These are phyloP conservation scores for Lasioglossum morio DNA, from an alignment of 2,888 invertebrate species.

Conservation along the genomic window DNA sequence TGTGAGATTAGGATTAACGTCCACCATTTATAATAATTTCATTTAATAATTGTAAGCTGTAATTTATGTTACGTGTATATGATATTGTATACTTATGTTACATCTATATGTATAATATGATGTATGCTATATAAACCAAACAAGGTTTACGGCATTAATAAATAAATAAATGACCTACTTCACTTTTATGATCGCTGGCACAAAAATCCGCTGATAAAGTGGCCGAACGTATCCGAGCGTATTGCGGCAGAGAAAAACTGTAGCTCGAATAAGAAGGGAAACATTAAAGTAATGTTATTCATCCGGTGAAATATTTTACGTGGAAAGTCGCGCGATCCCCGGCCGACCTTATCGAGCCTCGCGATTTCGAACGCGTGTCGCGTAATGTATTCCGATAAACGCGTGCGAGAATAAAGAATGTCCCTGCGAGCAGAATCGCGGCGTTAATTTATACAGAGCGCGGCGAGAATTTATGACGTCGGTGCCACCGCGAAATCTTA, in stretches of 20 bases:
- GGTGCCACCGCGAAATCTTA: constrained; percentile 45
- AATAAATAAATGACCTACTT: no score
- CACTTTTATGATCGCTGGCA: no score
- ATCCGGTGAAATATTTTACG: neutral
- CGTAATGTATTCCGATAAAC: constrained; percentile 23
- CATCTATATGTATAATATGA: no score
- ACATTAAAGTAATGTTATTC: neutral
- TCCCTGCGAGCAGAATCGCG: neutral
- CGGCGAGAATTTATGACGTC: constrained; percentile 30
- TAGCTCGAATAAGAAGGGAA: neutral
- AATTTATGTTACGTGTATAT: no score
- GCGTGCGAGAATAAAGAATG: constrained; percentile 24
- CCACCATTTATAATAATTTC: no score
- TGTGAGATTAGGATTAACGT: no score
- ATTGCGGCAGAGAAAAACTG: neutral
- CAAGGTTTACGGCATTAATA: no score
- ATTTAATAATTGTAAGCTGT: no score
- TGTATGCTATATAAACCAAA: no score
- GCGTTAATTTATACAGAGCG: constrained; percentile 19
- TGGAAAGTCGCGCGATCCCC: neutral
- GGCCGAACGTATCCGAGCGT: neutral
- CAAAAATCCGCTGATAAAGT: no score
- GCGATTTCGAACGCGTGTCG: constrained; percentile 3
- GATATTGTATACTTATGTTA: no score
- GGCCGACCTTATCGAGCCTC: neutral